Evolutionary conservation across 1,140 invertebrate genomes (phyloP), one percentile per base, ranked within the genome.

Genomic region (Habropoda laboriosa): DNA sequence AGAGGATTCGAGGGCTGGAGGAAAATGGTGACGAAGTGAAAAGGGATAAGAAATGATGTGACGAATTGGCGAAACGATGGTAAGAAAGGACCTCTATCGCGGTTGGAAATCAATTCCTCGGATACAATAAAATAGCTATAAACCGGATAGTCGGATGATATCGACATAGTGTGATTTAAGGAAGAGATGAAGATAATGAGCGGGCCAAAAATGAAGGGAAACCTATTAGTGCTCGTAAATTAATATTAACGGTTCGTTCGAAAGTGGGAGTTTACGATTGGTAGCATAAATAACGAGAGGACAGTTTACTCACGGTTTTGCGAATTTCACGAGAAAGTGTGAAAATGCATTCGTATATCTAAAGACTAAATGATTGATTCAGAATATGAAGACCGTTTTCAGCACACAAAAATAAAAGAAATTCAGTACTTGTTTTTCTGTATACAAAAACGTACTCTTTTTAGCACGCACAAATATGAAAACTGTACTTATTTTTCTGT

Each of bases 91-190:
- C 30, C 30, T 76, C 78, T 40, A 51, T 27, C 51, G 1, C 27
- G 21, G 70, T 47, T 45, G 67, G 49, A 74, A 79, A 74, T 84
- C 80, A 68, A 82, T 82, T 66, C 47, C 49, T 79, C 13, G 2
- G 70, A 64, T 67, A 84, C 75, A 82, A 82, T 84, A 74, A 84
- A 84, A 58, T 72, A 45, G 60, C 68, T 57, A 68, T 84, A 79
- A 82, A 82, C 60, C 53, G 38, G 21, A 38, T 51, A 57, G 51
- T 24, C 51, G 63, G 63, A 73, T 71, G 80, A 72, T 81, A 83
- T 83, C 81, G 60, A 45, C 66, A 55, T 40, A 38, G 38, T 2
- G 21, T 85, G 71, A 83, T 83, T 60, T 76, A 83, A 24, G 35
- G 3, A 6, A 3, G 0, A 3, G 51, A 49, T 55, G 21, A 79